A percentile compares a stretch with the other conserved stretches of the same genome.
phyloP scores from a whole-genome alignment of 2,797 vertebrate genomes.

The Premnoplex brunnescens region DNA sequence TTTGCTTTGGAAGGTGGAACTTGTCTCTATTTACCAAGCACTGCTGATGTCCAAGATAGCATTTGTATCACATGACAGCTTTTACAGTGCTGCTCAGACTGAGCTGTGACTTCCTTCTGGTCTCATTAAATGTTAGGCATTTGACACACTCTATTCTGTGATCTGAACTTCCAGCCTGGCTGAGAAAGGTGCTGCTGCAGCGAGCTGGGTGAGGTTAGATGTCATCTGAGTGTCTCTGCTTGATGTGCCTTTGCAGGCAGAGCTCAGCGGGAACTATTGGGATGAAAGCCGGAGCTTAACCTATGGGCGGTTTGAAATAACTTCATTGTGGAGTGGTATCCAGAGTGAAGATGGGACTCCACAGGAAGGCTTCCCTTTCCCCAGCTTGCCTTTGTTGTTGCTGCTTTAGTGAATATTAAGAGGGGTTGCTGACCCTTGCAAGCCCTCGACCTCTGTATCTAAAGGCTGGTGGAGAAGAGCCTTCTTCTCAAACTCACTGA shows the following conservation, averaged over 20 bases:
- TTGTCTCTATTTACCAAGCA: constrained; percentile 2
- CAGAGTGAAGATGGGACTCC: constrained; percentile 64
- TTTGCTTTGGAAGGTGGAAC: constrained; percentile 19
- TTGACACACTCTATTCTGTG: constrained; percentile 1
- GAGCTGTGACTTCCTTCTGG: constrained; percentile 14
- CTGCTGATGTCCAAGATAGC: constrained; percentile 1
- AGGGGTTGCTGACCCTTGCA: constrained; percentile 68
- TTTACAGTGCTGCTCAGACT: constrained; percentile 11
- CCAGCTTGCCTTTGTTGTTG: constrained; percentile 61
- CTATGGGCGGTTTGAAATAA: constrained; percentile 53
- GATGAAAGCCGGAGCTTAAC: constrained; percentile 61
- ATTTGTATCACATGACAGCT: constrained; percentile 31
- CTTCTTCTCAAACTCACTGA: constrained; percentile 12
- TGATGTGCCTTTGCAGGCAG: constrained; percentile 62
- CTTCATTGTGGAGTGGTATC: constrained; percentile 63
- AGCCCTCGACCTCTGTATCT: constrained; percentile 49
- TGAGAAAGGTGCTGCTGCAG: constrained; percentile 45
- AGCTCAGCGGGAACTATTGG: constrained; percentile 43
- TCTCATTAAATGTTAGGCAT: constrained; percentile 21
- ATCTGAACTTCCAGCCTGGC: constrained; percentile 28
- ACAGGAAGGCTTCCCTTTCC: constrained; percentile 68
- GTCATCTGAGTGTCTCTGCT: constrained; percentile 42
- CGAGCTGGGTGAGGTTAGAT: constrained; percentile 52
- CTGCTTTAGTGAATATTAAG: constrained; percentile 64
- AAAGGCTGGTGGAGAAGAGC: constrained; percentile 57